These are phyloP conservation scores for Dynastes grantii DNA, from an alignment of 2,888 invertebrate species.

Conservation along the genomic window DNA sequence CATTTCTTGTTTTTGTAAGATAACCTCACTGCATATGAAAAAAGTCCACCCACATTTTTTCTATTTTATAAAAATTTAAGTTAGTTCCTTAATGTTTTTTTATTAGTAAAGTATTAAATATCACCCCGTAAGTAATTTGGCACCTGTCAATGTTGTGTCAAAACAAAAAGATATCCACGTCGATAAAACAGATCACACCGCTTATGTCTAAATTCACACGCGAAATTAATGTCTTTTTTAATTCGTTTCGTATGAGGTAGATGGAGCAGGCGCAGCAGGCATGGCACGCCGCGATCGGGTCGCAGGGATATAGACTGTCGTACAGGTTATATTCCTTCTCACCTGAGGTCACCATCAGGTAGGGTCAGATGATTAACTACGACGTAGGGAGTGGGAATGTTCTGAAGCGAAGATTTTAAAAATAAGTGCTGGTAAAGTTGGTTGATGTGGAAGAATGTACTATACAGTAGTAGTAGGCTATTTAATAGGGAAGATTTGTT, in stretches of 20 bases:
- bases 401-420: neutral
- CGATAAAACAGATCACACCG: conserved; percentile 5
- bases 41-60: no score
- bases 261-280: conserved; percentile 86
- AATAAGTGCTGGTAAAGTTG: no score
- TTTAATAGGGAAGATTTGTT: no score
- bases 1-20: no score
- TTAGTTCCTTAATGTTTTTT: no score
- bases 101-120: neutral
- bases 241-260: conserved; percentile 63
- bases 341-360: conserved; percentile 93
- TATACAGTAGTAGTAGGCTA: no score
- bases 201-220: neutral
- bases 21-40: no score
- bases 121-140: neutral
- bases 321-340: conserved; percentile 92
- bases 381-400: neutral
- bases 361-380: conserved; percentile 87
- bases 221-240: conserved; percentile 27
- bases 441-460: neutral
- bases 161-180: neutral
- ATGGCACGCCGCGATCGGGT: conserved; percentile 72
- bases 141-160: neutral
- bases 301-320: conserved; percentile 83
- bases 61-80: no score